Conservation (phyloP, 2,888 invertebrate species). For the Machimus rusticus region DNA sequence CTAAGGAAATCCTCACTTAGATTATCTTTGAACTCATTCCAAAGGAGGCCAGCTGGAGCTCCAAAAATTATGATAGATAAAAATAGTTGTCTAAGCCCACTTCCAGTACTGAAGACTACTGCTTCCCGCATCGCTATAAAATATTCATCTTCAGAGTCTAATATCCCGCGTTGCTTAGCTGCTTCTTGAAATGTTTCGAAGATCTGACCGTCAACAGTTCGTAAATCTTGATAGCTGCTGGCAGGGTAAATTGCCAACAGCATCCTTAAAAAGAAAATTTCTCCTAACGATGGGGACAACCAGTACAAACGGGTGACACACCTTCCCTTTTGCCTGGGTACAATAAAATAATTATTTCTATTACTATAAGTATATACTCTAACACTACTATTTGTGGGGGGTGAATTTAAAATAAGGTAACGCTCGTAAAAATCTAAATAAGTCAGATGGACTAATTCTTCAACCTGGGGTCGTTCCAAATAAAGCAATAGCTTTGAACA, state of each 20-base stretch:
- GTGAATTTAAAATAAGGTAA: too few species aligned
- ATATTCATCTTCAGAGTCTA: not conserved
- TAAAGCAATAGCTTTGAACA: not conserved
- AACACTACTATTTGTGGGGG: not conserved
- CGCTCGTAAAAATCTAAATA: not conserved
- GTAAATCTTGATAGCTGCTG: not conserved
- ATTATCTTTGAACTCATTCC: too few species aligned
- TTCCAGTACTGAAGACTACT: not conserved
- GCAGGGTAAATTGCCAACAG: not conserved
- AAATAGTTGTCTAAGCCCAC: too few species aligned
- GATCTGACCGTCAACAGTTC: not conserved
- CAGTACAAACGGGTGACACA: not conserved
- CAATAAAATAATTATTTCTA: not conserved
- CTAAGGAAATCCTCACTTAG: too few species aligned
- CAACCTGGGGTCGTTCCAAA: not conserved
- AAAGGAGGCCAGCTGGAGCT: too few species aligned
- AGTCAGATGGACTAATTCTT: not conserved
- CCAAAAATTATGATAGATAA: too few species aligned
- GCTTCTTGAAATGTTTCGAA: not conserved
- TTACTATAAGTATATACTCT: not conserved
- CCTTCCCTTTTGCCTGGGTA: not conserved
- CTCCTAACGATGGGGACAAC: not conserved
- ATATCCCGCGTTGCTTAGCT: not conserved
- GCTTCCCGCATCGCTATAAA: not conserved
- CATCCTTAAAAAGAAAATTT: not conserved